These are phyloP conservation scores for Aptenodytes patagonicus DNA, from an alignment of 2,113 vertebrate species.

Conservation along the genomic window DNA sequence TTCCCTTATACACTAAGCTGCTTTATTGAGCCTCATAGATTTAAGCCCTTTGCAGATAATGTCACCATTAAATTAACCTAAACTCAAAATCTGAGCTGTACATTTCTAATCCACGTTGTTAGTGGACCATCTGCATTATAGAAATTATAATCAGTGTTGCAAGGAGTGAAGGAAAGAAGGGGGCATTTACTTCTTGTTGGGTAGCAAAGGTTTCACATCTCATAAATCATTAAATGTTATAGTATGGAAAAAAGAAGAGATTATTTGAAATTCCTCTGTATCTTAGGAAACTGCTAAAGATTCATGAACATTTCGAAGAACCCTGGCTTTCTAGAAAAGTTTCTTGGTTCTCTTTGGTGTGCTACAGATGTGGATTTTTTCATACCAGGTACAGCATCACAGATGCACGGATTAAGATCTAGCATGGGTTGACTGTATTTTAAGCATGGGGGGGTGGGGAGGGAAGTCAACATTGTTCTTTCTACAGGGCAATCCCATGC, in stretches of 20 bases:
- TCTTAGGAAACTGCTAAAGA: not conserved
- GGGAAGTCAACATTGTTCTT: too few relatives aligned
- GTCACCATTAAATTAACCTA: not conserved
- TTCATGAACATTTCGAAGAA: not conserved
- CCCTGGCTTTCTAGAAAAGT: not conserved
- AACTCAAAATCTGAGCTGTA: not conserved
- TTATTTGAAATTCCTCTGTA: not conserved
- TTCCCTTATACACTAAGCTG: accelerated
- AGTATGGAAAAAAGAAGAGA: not conserved
- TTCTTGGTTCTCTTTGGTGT: not conserved
- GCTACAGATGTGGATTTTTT: not conserved
- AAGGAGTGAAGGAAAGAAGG: not conserved
- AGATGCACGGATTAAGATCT: not conserved
- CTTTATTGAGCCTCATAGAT: not conserved
- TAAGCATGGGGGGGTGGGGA: not conserved
- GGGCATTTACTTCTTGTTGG: not conserved
- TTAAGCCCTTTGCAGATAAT: not conserved
- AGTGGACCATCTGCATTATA: not conserved
- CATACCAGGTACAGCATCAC: not conserved
- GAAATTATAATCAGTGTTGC: not conserved
- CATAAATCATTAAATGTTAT: not conserved
- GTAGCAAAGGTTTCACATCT: not conserved
- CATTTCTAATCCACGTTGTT: accelerated
- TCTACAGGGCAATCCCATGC: not conserved
- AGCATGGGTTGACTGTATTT: not conserved